Percentiles rank a stretch among this genome's conserved stretches.
These are phyloP conservation scores for Cuculus canorus DNA, from an alignment of 2,797 vertebrate species.

Conservation along the genomic window DNA sequence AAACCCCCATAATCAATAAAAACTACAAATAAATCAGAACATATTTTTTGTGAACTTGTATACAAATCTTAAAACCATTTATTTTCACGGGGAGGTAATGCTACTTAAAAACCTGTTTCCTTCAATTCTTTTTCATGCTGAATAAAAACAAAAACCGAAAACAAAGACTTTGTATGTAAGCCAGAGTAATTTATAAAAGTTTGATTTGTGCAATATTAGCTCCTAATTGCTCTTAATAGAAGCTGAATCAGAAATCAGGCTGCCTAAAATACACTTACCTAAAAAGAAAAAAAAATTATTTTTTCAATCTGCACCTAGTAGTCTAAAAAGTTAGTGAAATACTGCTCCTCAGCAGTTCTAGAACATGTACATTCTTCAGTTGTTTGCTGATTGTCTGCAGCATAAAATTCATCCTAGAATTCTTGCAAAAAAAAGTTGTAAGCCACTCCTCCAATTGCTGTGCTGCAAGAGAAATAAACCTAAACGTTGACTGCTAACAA, in stretches of 20 bases:
- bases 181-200: constrained; percentile 33
- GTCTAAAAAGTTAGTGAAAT: not conserved
- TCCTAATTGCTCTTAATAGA: not conserved
- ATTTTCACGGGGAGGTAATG: not conserved
- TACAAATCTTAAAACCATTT: not conserved
- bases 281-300: not conserved
- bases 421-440: not conserved
- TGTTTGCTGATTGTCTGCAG: not conserved
- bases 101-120: constrained; percentile 54
- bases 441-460: not conserved
- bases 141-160: constrained; percentile 57
- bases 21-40: not conserved
- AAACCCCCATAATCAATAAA: not conserved
- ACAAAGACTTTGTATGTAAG: constrained; percentile 10
- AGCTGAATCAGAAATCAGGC: not conserved
- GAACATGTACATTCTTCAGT: not conserved
- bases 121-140: constrained; percentile 48
- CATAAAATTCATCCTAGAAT: not conserved
- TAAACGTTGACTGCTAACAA: not conserved
- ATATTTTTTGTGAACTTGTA: not conserved
- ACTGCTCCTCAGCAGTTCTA: not conserved
- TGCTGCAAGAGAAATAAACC: not conserved
- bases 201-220: constrained; percentile 5
- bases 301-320: not conserved
- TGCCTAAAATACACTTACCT: not conserved